These are phyloP conservation scores for Dysmachus trigonus DNA, from an alignment of 2,888 invertebrate genomes.

Conservation along the genomic window DNA sequence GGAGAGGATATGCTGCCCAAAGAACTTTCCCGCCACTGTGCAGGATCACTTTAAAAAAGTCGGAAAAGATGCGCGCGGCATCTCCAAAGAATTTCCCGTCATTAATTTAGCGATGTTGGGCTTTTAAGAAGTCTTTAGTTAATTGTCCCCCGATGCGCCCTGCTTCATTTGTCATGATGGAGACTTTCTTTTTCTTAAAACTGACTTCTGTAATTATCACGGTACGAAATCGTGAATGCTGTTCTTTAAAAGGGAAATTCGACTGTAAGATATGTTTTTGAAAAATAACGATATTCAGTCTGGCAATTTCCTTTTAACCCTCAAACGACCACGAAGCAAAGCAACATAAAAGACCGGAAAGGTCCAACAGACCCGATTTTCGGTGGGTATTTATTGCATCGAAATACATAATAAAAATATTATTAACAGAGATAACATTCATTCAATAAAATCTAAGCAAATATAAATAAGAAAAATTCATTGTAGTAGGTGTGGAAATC, in stretches of 20 bases:
- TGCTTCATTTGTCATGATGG: slow-evolving; percentile 20
- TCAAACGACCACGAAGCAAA: too few relatives aligned
- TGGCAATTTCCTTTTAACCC: too few relatives aligned
- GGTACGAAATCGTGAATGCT: background rate
- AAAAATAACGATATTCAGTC: too few relatives aligned
- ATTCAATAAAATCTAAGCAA: too few relatives aligned
- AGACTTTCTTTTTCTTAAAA: background rate
- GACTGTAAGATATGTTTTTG: background rate
- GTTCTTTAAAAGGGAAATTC: background rate
- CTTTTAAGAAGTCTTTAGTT: slow-evolving; percentile 47
- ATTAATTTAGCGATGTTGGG: slow-evolving; percentile 44
- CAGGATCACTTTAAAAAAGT: slow-evolving; percentile 22
- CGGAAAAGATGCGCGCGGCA: slow-evolving; percentile 42
- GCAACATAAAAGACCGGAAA: too few relatives aligned
- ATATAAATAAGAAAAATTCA: too few relatives aligned
- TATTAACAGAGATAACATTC: too few relatives aligned
- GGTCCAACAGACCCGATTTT: too few relatives aligned
- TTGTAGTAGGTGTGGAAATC: too few relatives aligned
- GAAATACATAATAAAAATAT: too few relatives aligned
- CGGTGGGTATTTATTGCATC: too few relatives aligned
- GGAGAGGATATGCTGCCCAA: background rate
- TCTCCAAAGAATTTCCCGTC: slow-evolving; percentile 46
- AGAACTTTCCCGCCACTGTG: background rate
- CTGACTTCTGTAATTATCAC: background rate
- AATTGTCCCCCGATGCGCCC: slow-evolving; percentile 41